Percentiles rank a stretch among this genome's conserved stretches.
Conservation (phyloP, 2,113 vertebrate genomes). For the Trinectes maculatus region DNA sequence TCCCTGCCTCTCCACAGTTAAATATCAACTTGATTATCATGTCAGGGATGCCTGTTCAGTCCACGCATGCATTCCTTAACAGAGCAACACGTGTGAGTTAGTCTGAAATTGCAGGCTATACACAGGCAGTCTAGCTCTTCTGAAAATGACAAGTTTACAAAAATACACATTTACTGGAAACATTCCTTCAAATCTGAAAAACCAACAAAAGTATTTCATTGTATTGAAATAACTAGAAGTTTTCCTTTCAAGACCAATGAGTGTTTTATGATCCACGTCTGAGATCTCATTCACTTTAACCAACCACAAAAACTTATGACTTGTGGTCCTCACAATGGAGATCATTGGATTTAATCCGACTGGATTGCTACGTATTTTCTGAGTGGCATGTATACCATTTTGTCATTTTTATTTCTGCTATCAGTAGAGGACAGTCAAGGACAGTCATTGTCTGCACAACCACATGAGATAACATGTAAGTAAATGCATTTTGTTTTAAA, state of each 20-base stretch:
- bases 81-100: conserved; percentile 37
- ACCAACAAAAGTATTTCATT: no score
- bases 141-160: conserved; percentile 24
- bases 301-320: no score
- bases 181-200: not conserved
- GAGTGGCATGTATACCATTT: no score
- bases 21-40: conserved; percentile 57
- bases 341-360: no score
- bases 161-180: no score
- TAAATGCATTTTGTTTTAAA: no score
- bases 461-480: not conserved
- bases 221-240: no score
- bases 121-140: conserved; percentile 9
- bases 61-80: conserved; percentile 41
- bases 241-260: no score
- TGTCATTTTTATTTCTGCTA: not conserved
- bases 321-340: no score
- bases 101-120: conserved; percentile 25
- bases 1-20: conserved; percentile 41
- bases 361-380: no score
- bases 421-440: not conserved
- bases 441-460: not conserved
- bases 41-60: conserved; percentile 51
- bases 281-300: no score
- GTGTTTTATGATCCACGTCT: not conserved